Evolutionary conservation across 2,888 invertebrate genomes (phyloP).

Genomic region (Norana najaformis): DNA sequence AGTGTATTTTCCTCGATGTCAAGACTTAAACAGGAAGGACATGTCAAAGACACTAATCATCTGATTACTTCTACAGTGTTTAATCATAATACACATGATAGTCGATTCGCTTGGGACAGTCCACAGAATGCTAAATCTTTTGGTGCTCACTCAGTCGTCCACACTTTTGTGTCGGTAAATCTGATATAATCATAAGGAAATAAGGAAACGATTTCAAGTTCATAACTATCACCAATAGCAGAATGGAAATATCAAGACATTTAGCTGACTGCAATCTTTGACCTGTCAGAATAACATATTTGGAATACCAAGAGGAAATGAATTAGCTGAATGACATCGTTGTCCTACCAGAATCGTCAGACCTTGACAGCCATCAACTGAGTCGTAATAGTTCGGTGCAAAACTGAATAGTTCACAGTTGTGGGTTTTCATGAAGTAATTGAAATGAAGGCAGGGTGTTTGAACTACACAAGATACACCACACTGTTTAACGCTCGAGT

Average conservation of each 20-base stretch:
- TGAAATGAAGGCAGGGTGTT: not conserved
- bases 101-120: too few relatives aligned
- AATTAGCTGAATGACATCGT: not conserved
- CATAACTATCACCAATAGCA: not conserved
- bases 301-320: too few relatives aligned
- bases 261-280: not conserved
- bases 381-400: not conserved
- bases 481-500: not conserved
- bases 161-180: not conserved
- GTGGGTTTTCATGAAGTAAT: not conserved
- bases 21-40: too few relatives aligned
- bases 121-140: too few relatives aligned
- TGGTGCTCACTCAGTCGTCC: too few relatives aligned
- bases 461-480: not conserved
- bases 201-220: not conserved
- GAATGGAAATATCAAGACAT: not conserved
- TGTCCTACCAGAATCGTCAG: not conserved
- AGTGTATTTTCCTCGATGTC: too few relatives aligned
- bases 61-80: too few relatives aligned
- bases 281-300: too few relatives aligned
- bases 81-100: too few relatives aligned
- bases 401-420: not conserved
- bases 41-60: too few relatives aligned
- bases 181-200: not conserved
- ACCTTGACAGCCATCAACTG: not conserved